Evolutionary conservation across 2,888 invertebrate genomes (phyloP), one percentile per base, ranked within the genome.

Genomic region (Eristalis arbustorum): DNA sequence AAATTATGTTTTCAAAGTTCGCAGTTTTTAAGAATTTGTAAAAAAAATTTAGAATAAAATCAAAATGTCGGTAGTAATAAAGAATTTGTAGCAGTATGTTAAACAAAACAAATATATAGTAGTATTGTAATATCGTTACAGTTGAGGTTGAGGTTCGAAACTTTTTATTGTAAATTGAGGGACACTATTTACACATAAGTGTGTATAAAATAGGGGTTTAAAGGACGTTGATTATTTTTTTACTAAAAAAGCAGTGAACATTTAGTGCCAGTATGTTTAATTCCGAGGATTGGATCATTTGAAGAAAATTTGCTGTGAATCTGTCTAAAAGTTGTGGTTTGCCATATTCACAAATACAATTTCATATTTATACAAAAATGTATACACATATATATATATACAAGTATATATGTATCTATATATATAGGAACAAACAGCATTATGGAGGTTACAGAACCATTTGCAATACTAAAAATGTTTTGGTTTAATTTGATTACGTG

Each of bases 1-100:
- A 90, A 89, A 89, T 74, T 72, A 79, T 82, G 83, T 75, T 25
- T 78, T 74, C 22, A 42, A 74, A 76, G 61, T 67, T 75, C 67
- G 78, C 42, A 73, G 37, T 68, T 49, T 72, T 71, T 79, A 34
- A n/a, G 57, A 57, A 64, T 63, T 79, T 81, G 22, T 81, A 59
- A 75, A 68, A 64, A 68, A 61, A 80, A 84, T 74, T 79, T 67
- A 28, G 74, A 78, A 76, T 42, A 4, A 69, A 66, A 79, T 61
- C 18, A 69, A 59, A 63, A 78, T 22, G 49, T 81, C 11, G 23
- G 31, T 72, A 61, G 5, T 69, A 71, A 78, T 64, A 72, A 80
- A 72, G 31, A 56, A 62, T 72, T 66, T 37, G 67, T 31, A 40
- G 56, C 42, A 37, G 63, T 62, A 57, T 56, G 8, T 72, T 25